Evolutionary conservation across 64 coral and sea anemone genomes (phyloP), one percentile per base, ranked within the genome.

Genomic region (Stichodactyla helianthus): DNA sequence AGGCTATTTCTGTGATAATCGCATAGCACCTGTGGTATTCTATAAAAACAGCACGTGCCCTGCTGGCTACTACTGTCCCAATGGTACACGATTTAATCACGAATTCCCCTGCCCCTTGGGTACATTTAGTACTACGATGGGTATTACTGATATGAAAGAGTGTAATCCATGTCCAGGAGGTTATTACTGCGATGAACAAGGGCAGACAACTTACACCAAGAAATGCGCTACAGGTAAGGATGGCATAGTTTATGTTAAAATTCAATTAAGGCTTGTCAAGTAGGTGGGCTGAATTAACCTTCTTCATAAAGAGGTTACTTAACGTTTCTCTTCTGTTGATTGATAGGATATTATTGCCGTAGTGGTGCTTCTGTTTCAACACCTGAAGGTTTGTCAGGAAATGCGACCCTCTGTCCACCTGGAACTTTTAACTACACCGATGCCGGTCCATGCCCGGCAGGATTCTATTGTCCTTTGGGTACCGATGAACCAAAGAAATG

Each of bases 21-120:
- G 90, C 8, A 65, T 86, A 71, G 88, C 87, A 44, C 97, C 97
- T 68, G 93, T 95, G 7, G 97, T 99, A 22, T 56, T 99, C 59
- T 99, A 95, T 80, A 85, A 93, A 9, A 98, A 98, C 89, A 98
- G 96, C 58, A 95, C 97, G 14, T 99, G 97, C 54, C 97, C 97
- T 79, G 80, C 88, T 57, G 97, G 97, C 10, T 50, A 93, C 85
- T 99, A 95, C 56, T 99, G 97, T 28, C 97, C 93, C 8, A 56
- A 87, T 58, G 84, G 86, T 12, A 99, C 97, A 4, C 95, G 52
- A 13, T 79, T 86, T 52, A 90, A 90, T 13, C 93, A 79, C 68
- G 93, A 99, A 61, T 90, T 89, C 86, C 90, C 90, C 11, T 99
- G 97, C 64, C 97, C 91, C 0, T 62, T 92, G 25, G 97, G 97